A percentile compares a stretch with the other conserved stretches of the same genome.
Conservation (phyloP, 1,140 invertebrate species). For the Polypedilum pembai region DNA sequence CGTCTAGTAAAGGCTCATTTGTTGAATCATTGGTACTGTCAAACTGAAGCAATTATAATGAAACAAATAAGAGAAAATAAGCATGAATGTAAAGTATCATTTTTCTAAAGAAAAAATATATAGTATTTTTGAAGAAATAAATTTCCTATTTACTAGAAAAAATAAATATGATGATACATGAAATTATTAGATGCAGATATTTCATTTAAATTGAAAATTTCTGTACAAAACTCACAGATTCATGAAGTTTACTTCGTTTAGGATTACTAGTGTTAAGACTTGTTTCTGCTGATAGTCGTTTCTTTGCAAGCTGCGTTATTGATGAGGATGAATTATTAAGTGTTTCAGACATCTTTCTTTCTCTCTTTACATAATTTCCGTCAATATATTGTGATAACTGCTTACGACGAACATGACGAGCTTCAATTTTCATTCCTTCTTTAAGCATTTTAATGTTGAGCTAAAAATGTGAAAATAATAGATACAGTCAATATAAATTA, state of each 20-base stretch:
- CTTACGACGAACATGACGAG: constrained; percentile 62
- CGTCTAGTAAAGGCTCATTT: neutral
- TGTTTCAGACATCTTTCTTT: constrained; percentile 52
- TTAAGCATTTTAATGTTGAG: constrained; percentile 73
- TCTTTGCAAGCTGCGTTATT: constrained; percentile 37
- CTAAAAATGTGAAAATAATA: constrained; percentile 50
- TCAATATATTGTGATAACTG: constrained; percentile 69
- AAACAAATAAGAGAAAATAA: constrained; percentile 6
- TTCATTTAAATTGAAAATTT: no score
- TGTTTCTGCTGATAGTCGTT: constrained; percentile 40
- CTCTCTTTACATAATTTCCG: constrained; percentile 57
- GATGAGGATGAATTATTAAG: constrained; percentile 41
- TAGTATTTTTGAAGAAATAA: neutral
- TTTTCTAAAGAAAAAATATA: constrained; percentile 3
- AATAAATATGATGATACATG: neutral
- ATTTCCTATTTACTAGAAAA: neutral
- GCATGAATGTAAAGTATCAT: neutral
- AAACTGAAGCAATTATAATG: neutral
- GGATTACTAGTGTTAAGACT: constrained; percentile 33
- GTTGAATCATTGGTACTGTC: constrained; percentile 21
- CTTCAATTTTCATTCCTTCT: constrained; percentile 86
- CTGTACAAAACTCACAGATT: constrained; percentile 1
- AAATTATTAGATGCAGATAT: neutral
- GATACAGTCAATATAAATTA: neutral
- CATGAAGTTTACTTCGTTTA: neutral